Evolutionary conservation across 1,140 invertebrate genomes (phyloP).

Genomic region (Drosophila bocki): DNA sequence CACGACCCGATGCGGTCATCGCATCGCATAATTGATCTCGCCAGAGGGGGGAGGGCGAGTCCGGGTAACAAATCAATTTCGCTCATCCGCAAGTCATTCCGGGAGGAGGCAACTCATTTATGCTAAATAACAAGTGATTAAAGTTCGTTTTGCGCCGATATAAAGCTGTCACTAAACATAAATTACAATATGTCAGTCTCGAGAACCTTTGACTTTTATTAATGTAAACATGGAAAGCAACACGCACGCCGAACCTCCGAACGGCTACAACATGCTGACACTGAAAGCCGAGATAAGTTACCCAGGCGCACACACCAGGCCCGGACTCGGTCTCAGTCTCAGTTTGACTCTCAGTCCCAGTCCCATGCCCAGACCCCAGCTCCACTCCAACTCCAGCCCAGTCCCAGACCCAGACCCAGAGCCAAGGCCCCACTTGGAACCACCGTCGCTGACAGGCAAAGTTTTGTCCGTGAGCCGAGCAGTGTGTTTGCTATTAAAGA

Average conservation of each 20-base stretch:
- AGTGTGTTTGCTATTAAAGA: conserved; percentile 46
- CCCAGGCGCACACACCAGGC: conserved; percentile 31
- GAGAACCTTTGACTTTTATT: conserved; percentile 84
- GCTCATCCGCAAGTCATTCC: conserved; percentile 54
- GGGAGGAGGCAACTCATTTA: conserved; percentile 72
- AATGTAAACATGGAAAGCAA: conserved; percentile 84
- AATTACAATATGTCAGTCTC: conserved; percentile 83
- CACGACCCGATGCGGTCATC: conserved; percentile 22
- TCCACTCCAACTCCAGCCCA: conserved; percentile 18
- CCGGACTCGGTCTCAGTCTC: conserved; percentile 8
- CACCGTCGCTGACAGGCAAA: conserved; percentile 56
- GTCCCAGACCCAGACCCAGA: conserved; percentile 19
- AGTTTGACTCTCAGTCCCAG: conserved; percentile 2
- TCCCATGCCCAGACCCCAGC: conserved; percentile 12
- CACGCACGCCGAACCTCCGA: conserved; percentile 72
- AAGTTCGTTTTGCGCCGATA: conserved; percentile 78
- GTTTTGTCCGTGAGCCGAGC: conserved; percentile 43
- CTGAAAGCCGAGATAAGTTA: conserved; percentile 73
- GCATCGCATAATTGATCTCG: neutral
- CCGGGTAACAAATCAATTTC: conserved; percentile 47
- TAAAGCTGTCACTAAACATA: conserved; percentile 84
- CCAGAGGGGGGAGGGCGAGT: neutral
- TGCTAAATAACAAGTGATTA: conserved; percentile 84
- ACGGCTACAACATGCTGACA: conserved; percentile 61
- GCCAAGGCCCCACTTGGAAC: conserved; percentile 40